Evolutionary conservation across 2,113 vertebrate species (phyloP).

Genomic region (Alectura lathami): DNA sequence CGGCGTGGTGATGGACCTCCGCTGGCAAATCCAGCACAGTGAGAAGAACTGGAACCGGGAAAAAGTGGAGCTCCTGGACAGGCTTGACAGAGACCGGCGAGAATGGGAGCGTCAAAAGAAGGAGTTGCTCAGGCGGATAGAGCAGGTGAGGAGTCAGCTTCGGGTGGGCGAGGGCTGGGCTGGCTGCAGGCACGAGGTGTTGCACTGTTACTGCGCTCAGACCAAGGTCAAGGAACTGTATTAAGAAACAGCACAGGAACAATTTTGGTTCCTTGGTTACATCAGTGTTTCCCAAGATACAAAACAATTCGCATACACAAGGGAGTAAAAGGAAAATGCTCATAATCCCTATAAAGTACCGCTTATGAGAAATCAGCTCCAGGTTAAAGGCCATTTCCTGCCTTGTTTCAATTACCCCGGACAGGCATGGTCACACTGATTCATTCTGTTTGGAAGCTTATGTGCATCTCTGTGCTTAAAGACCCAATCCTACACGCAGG

Average conservation of each 20-base stretch:
- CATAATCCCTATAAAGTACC: not conserved
- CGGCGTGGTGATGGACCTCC: constrained; percentile 86
- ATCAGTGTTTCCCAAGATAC: not conserved
- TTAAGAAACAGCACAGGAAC: not conserved
- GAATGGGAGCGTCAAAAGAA: constrained; percentile 88
- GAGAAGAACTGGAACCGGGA: constrained; percentile 92
- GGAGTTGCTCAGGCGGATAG: constrained; percentile 85
- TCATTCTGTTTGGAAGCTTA: not conserved
- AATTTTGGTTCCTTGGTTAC: not conserved
- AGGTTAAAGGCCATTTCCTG: constrained; percentile 48
- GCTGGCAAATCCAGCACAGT: constrained; percentile 90
- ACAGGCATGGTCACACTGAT: not conserved
- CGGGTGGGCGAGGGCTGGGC: not conserved
- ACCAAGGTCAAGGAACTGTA: not conserved
- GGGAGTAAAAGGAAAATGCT: constrained; percentile 26
- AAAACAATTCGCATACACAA: not conserved
- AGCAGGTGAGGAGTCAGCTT: constrained; percentile 72
- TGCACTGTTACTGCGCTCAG: not conserved
- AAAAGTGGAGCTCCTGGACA: constrained; percentile 86
- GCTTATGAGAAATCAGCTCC: constrained; percentile 1
- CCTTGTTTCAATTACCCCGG: not conserved
- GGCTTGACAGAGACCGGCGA: constrained; percentile 83
- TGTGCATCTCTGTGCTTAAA: not conserved
- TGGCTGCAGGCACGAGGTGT: not conserved
- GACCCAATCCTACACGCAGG: not conserved